phyloP scores from a whole-genome alignment of 2,888 invertebrate species.

The Tetanocera ferruginea region DNA sequence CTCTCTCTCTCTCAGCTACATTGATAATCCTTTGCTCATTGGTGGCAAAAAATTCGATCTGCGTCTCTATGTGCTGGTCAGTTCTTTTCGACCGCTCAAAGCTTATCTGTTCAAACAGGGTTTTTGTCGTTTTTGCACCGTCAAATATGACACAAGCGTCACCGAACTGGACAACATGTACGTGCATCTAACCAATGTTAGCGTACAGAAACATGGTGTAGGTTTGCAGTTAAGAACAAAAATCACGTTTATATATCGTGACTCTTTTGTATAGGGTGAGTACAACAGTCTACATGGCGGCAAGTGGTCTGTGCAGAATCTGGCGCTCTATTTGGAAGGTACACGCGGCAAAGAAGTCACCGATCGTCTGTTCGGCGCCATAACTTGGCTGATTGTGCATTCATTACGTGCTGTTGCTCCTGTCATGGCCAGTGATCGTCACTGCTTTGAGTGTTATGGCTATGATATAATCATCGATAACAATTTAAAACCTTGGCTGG shows the following conservation, averaged over 20 bases:
- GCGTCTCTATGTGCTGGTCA: conserved; percentile 90
- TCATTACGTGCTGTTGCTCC: conserved; percentile 93
- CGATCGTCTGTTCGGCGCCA: conserved; percentile 88
- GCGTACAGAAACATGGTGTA: conserved; percentile 94
- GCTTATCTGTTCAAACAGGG: conserved; percentile 93
- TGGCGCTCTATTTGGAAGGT: conserved; percentile 90
- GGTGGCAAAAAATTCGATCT: conserved; percentile 97
- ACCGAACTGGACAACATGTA: conserved; percentile 93
- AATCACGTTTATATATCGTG: neutral
- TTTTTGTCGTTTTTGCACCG: conserved; percentile 96
- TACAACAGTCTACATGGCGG: conserved; percentile 96
- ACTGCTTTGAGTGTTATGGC: conserved; percentile 86
- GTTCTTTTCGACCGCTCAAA: conserved; percentile 93
- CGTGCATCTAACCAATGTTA: conserved; percentile 95
- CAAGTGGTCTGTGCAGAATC: conserved; percentile 93
- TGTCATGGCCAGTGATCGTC: conserved; percentile 91
- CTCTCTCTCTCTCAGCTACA: conserved; percentile 73
- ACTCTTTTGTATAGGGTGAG: conserved; percentile 73
- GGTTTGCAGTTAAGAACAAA: conserved; percentile 40
- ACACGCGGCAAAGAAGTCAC: conserved; percentile 90
- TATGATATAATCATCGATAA: conserved; percentile 96
- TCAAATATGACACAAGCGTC: conserved; percentile 92
- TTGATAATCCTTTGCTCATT: conserved; percentile 93
- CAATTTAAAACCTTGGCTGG: conserved; percentile 92
- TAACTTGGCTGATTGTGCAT: conserved; percentile 91